Evolutionary conservation across 2,797 vertebrate species (phyloP).

Genomic region (Hoplostethus atlanticus): DNA sequence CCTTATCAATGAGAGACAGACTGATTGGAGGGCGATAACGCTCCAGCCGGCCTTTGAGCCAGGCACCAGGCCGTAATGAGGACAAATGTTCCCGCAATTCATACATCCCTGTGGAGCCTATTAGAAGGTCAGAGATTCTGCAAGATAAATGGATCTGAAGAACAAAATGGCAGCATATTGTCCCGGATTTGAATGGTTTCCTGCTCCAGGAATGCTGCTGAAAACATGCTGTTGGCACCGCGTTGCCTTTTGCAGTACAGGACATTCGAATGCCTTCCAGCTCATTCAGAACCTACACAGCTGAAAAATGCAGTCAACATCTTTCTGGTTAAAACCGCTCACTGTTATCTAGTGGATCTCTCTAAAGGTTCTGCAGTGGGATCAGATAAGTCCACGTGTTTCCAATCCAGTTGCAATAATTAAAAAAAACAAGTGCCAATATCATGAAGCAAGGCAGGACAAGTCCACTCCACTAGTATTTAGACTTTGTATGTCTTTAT

Average conservation of each 20-base stretch:
- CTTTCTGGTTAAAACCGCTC: too few relatives aligned
- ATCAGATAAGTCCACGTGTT: too few relatives aligned
- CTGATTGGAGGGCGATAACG: conserved; percentile 66
- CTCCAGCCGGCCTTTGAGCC: conserved; percentile 49
- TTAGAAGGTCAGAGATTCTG: conserved; percentile 70
- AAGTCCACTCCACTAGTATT: too few relatives aligned
- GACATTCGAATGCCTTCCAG: conserved; percentile 11
- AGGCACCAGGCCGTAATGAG: conserved; percentile 41
- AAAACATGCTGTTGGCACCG: conserved; percentile 49
- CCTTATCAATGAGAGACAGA: conserved; percentile 74
- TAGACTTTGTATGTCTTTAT: too few relatives aligned
- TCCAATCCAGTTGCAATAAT: too few relatives aligned
- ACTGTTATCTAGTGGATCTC: too few relatives aligned
- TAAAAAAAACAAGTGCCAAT: too few relatives aligned
- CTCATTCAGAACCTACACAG: background rate
- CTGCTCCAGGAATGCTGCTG: conserved; percentile 41
- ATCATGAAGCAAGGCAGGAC: too few relatives aligned
- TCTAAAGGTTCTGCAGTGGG: too few relatives aligned
- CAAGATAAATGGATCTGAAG: conserved; percentile 55
- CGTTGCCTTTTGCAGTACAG: background rate
- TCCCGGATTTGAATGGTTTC: conserved; percentile 54
- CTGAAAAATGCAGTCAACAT: background rate
- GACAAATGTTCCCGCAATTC: conserved; percentile 48
- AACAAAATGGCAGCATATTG: conserved; percentile 56
- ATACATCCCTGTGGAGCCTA: conserved; percentile 56